A percentile compares a stretch with the other conserved stretches of the same genome.
Evolutionary conservation across 2,113 vertebrate genomes (phyloP).

Genomic region (Formicarius rufipectus): DNA sequence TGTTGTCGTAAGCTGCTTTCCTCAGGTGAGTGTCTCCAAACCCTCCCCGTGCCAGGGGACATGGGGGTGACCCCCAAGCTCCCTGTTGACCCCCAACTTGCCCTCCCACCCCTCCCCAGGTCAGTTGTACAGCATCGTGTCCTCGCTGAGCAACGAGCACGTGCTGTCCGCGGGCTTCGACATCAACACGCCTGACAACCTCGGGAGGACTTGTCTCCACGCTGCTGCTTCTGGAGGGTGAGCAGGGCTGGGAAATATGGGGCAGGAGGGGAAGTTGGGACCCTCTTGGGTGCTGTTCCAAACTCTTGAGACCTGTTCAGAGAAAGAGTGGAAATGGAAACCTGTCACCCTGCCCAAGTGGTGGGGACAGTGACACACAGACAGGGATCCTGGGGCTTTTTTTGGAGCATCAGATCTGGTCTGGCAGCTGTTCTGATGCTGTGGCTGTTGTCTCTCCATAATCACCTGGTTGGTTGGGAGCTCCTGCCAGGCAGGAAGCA

Average conservation of each 20-base stretch:
- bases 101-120: conserved; percentile 68
- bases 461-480: not conserved
- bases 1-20: conserved; percentile 96
- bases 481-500: not conserved
- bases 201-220: conserved; percentile 92
- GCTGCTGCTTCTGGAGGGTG: conserved; percentile 96
- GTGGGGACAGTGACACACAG: not conserved
- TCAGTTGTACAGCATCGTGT: conserved; percentile 90
- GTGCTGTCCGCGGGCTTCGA: conserved; percentile 86
- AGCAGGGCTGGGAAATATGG: not conserved
- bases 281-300: not conserved
- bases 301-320: not conserved
- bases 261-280: not conserved
- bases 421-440: not conserved
- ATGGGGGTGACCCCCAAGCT: fast-evolving
- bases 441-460: not conserved
- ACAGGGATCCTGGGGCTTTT: not conserved
- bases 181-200: conserved; percentile 88
- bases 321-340: not conserved
- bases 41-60: not conserved
- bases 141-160: conserved; percentile 91
- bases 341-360: not conserved
- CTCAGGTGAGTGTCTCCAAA: conserved; percentile 76
- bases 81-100: not conserved
- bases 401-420: not conserved